phyloP scores from a whole-genome alignment of 1,140 invertebrate species.

The Telenomus remus region DNA sequence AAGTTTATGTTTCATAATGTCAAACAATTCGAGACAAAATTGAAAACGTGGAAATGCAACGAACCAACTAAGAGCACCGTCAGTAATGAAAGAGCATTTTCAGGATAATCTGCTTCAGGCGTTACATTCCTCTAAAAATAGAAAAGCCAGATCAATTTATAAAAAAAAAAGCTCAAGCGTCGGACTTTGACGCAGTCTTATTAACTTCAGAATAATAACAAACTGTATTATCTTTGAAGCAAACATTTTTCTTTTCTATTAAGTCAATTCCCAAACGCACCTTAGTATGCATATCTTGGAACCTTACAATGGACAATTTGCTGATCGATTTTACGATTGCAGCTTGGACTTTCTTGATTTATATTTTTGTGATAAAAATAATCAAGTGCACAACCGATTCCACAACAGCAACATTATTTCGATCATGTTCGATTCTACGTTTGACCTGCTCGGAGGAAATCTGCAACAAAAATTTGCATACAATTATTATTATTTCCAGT shows the following conservation, averaged over 20 bases:
- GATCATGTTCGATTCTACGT: slow-evolving; percentile 41
- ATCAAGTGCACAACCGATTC: slow-evolving; percentile 54
- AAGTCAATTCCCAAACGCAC: too few relatives aligned
- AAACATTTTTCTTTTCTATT: too few relatives aligned
- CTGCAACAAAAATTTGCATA: slow-evolving; percentile 13
- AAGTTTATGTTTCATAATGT: background rate
- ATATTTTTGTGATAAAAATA: slow-evolving; percentile 33
- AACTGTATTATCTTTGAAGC: too few relatives aligned
- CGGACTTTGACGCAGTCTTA: too few relatives aligned
- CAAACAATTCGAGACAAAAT: slow-evolving; percentile 5
- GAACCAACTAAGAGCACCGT: slow-evolving; percentile 55
- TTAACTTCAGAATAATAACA: too few relatives aligned
- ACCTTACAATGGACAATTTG: slow-evolving; percentile 36
- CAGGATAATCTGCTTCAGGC: slow-evolving; percentile 52
- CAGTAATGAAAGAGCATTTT: slow-evolving; percentile 56
- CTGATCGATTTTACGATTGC: slow-evolving; percentile 29
- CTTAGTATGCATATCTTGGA: too few relatives aligned
- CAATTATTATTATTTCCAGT: too few relatives aligned
- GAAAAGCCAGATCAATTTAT: too few relatives aligned
- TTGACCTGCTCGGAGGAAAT: slow-evolving; percentile 35
- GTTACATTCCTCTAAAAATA: slow-evolving; percentile 54
- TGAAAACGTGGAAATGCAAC: slow-evolving; percentile 27
- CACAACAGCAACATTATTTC: slow-evolving; percentile 45
- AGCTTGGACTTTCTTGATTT: slow-evolving; percentile 9
- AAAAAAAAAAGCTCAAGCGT: too few relatives aligned